These are phyloP conservation scores for Tetramorium bicarinatum DNA, from an alignment of 2,888 invertebrate genomes.

Conservation along the genomic window DNA sequence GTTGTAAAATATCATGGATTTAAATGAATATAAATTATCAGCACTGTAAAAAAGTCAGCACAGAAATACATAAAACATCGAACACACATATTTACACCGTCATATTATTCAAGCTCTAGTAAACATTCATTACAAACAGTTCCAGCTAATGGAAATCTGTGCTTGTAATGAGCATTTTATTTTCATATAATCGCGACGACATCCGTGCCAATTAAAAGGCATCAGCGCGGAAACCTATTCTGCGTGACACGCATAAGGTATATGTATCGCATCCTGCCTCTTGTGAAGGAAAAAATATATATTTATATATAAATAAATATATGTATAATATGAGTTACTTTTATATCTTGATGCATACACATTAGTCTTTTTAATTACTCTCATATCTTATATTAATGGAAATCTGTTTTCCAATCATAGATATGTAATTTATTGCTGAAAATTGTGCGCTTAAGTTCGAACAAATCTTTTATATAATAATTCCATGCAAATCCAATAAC, in stretches of 20 bases:
- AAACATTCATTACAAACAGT: constrained; percentile 23
- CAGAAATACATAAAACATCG: constrained; percentile 23
- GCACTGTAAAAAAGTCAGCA: constrained; percentile 7
- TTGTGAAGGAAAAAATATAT: neutral
- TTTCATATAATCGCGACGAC: constrained; percentile 44
- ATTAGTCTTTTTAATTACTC: constrained; percentile 36
- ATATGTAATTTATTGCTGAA: constrained; percentile 8
- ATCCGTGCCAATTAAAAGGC: constrained; percentile 34
- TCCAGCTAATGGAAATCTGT: constrained; percentile 47
- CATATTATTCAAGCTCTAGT: constrained; percentile 32
- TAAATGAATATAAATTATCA: constrained; percentile 27
- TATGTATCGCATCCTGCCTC: neutral
- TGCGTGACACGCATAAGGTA: neutral
- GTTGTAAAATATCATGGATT: constrained; percentile 1
- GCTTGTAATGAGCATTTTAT: constrained; percentile 46
- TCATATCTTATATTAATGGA: constrained; percentile 6
- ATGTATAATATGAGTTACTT: neutral
- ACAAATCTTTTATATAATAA: constrained; percentile 29
- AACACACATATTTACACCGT: neutral
- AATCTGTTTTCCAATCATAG: constrained; percentile 18
- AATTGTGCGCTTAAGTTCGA: constrained; percentile 13
- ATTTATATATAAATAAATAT: neutral
- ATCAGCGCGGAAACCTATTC: constrained; percentile 22
- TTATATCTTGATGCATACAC: constrained; percentile 1
- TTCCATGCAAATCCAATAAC: constrained; percentile 19